These are phyloP conservation scores for Malthinus flaveolus DNA, from an alignment of 2,888 invertebrate species.

Conservation along the genomic window DNA sequence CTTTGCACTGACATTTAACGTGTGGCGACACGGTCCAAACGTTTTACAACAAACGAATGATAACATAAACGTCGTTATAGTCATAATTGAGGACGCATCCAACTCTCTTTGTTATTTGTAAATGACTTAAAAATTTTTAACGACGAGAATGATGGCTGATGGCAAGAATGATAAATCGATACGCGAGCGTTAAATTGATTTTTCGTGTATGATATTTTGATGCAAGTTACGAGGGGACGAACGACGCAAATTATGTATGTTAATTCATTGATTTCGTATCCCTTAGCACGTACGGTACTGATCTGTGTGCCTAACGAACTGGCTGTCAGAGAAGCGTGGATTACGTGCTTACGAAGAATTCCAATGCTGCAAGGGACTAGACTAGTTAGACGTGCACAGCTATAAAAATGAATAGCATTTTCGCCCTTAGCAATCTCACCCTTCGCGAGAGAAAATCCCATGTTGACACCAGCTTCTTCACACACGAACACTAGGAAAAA, in stretches of 20 bases:
- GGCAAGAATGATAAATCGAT: too few relatives aligned
- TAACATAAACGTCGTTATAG: slow-evolving; percentile 32
- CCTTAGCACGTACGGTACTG: slow-evolving; percentile 38
- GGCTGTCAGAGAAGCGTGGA: slow-evolving; percentile 32
- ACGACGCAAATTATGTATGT: slow-evolving; percentile 22
- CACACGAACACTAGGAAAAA: slow-evolving; percentile 46
- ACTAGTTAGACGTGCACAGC: slow-evolving; percentile 32
- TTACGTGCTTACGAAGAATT: slow-evolving; percentile 40
- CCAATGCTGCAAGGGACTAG: slow-evolving; percentile 36
- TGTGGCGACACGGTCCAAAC: slow-evolving; percentile 50
- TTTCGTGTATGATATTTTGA: too few relatives aligned
- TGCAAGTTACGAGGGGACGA: not conserved
- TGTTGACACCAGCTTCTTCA: slow-evolving; percentile 49
- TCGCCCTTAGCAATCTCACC: slow-evolving; percentile 34
- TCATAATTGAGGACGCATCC: slow-evolving; percentile 10
- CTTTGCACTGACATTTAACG: slow-evolving; percentile 48
- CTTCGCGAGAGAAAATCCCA: slow-evolving; percentile 43
- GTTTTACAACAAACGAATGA: slow-evolving; percentile 50
- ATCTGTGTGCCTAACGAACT: slow-evolving; percentile 39
- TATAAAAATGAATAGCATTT: slow-evolving; percentile 47
- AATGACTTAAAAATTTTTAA: slow-evolving; percentile 1
- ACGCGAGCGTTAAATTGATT: too few relatives aligned
- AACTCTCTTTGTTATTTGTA: not conserved
- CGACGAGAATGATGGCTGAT: not conserved
- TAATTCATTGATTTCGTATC: slow-evolving; percentile 32